phyloP scores from a whole-genome alignment of 1,140 invertebrate species.

The Gyrodactylus bullatarudis region DNA sequence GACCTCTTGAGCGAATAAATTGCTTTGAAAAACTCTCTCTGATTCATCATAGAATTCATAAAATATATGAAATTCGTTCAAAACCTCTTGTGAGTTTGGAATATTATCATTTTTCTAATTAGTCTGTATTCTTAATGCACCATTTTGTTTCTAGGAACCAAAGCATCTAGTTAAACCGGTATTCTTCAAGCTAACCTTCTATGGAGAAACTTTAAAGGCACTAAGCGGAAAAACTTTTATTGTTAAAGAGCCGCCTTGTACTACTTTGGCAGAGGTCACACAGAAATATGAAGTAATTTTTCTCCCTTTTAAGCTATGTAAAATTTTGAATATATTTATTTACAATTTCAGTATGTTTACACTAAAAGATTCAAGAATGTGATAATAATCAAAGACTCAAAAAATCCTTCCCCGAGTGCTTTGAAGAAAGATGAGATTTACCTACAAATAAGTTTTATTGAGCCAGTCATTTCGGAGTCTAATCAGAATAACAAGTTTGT shows the following conservation, averaged over 20 bases:
- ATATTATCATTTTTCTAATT: not conserved
- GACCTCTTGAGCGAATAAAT: not conserved
- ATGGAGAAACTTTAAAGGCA: not conserved
- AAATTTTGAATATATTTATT: not conserved
- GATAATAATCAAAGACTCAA: not conserved
- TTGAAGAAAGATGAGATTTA: not conserved
- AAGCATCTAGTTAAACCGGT: not conserved
- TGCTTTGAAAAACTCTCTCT: not conserved
- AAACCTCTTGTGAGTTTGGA: not conserved
- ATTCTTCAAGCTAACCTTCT: not conserved
- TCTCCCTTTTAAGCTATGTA: not conserved
- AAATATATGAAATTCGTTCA: not conserved
- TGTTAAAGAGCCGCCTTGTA: not conserved
- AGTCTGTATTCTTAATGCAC: not conserved
- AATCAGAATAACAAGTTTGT: no score
- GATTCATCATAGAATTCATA: not conserved
- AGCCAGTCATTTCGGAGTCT: not conserved
- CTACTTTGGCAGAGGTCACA: not conserved
- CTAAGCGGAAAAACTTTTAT: not conserved
- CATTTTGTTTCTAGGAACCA: not conserved
- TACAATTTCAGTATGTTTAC: not conserved
- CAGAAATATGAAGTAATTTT: not conserved
- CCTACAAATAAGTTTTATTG: not conserved
- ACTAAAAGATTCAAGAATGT: not conserved
- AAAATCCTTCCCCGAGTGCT: not conserved